These are phyloP conservation scores for Amiota mariae DNA, from an alignment of 2,888 invertebrate species.

Conservation along the genomic window DNA sequence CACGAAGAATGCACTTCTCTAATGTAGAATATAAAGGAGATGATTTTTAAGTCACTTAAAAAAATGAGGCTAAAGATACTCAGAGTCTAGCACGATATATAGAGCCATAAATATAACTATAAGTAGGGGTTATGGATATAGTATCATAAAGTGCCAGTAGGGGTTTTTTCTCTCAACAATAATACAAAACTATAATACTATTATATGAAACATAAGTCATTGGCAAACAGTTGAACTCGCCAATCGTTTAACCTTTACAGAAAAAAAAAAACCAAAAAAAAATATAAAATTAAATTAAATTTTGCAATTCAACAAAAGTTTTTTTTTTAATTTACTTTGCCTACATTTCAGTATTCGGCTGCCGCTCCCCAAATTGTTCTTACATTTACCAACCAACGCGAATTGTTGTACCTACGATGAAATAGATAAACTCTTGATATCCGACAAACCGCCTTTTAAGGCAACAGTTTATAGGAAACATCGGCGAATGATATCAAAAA, in stretches of 20 bases:
- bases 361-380: neutral
- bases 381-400: neutral
- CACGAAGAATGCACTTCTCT: neutral
- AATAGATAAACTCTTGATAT: neutral
- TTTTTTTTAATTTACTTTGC: neutral
- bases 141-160: too few relatives aligned
- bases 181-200: too few relatives aligned
- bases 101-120: too few relatives aligned
- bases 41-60: neutral
- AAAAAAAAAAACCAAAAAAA: neutral
- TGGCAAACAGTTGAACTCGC: too few relatives aligned
- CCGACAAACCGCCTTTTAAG: neutral
- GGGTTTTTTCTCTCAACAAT: too few relatives aligned
- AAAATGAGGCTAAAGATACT: neutral
- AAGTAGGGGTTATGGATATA: too few relatives aligned
- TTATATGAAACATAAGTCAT: too few relatives aligned
- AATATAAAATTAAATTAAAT: slow-evolving; percentile 10
- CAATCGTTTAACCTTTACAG: too few relatives aligned
- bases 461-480: neutral
- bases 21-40: neutral
- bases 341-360: neutral
- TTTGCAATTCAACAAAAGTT: slow-evolving; percentile 21
- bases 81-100: too few relatives aligned
- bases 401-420: neutral
- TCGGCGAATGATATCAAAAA: neutral